Conservation (phyloP, 2,888 invertebrate species). For the Cheilosia vulpina region DNA sequence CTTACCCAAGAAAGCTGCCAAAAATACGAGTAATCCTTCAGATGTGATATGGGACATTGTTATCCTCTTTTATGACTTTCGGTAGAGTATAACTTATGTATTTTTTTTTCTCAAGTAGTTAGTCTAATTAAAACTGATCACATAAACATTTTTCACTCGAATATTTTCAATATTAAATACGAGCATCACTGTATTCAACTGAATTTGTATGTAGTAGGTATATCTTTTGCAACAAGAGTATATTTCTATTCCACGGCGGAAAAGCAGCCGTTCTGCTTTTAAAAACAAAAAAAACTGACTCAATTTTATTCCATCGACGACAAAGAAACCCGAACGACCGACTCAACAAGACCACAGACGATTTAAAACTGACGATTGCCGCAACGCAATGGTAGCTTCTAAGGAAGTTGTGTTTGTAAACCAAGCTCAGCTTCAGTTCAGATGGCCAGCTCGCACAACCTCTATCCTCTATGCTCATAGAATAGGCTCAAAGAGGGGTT, state of each 20-base stretch:
- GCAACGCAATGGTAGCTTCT: slow-evolving; percentile 62
- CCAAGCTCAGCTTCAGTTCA: slow-evolving; percentile 57
- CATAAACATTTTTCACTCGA: neutral
- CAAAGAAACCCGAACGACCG: slow-evolving; percentile 40
- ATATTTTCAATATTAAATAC: neutral
- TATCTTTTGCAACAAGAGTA: slow-evolving; percentile 27
- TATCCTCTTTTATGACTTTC: slow-evolving; percentile 32
- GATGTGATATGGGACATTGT: slow-evolving; percentile 27
- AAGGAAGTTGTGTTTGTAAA: slow-evolving; percentile 59
- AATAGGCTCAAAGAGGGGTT: slow-evolving; percentile 65
- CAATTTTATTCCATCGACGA: slow-evolving; percentile 1
- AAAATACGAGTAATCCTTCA: slow-evolving; percentile 46
- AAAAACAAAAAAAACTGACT: neutral
- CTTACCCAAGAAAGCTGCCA: slow-evolving; percentile 53
- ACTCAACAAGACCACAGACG: slow-evolving; percentile 63
- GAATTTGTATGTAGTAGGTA: neutral
- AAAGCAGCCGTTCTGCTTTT: too few relatives aligned
- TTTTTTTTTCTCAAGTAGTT: slow-evolving; percentile 1
- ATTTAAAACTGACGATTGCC: slow-evolving; percentile 69
- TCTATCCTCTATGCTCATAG: slow-evolving; percentile 45
- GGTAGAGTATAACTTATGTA: slow-evolving; percentile 15
- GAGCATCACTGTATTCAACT: slow-evolving; percentile 3
- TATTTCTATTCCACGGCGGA: neutral
- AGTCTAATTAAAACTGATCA: slow-evolving; percentile 1
- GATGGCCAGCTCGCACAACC: slow-evolving; percentile 39